These are phyloP conservation scores for Nettapus auritus DNA, from an alignment of 2,113 vertebrate species.

Conservation along the genomic window DNA sequence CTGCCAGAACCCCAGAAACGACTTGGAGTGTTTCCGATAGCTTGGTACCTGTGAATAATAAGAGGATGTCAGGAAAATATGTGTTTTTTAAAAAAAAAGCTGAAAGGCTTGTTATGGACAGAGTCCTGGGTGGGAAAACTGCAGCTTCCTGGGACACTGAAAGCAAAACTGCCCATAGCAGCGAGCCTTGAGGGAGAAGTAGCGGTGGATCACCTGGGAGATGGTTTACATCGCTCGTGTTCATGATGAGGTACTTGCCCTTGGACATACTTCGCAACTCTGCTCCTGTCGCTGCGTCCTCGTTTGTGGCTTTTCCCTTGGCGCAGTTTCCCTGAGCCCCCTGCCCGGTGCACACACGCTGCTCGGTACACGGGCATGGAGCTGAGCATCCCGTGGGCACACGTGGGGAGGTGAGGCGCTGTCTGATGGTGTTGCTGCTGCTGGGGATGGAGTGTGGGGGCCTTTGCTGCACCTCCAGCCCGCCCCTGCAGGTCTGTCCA, in stretches of 20 bases:
- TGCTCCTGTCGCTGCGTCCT: neutral
- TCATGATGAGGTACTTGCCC: rapidly evolving
- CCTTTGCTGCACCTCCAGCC: no score
- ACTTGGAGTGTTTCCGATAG: rapidly evolving
- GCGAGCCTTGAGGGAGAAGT: rapidly evolving
- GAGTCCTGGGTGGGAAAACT: rapidly evolving
- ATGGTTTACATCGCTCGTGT: neutral
- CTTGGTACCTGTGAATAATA: neutral
- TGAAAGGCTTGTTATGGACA: rapidly evolving
- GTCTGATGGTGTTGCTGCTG: no score
- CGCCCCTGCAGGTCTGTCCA: no score
- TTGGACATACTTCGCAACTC: rapidly evolving
- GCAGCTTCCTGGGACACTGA: rapidly evolving
- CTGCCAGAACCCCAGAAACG: rapidly evolving
- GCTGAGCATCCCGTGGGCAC: rapidly evolving
- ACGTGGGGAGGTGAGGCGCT: no score
- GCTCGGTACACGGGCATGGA: rapidly evolving
- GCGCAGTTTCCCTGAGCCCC: rapidly evolving
- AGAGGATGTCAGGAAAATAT: rapidly evolving
- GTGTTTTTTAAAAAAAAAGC: rapidly evolving
- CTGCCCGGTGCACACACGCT: rapidly evolving
- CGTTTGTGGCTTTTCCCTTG: rapidly evolving
- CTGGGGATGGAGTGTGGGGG: neutral
- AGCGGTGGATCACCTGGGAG: rapidly evolving
- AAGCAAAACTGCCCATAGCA: rapidly evolving